Evolutionary conservation across 2,888 invertebrate genomes (phyloP), one percentile per base, ranked within the genome.

Genomic region (Folsomia manolachei): DNA sequence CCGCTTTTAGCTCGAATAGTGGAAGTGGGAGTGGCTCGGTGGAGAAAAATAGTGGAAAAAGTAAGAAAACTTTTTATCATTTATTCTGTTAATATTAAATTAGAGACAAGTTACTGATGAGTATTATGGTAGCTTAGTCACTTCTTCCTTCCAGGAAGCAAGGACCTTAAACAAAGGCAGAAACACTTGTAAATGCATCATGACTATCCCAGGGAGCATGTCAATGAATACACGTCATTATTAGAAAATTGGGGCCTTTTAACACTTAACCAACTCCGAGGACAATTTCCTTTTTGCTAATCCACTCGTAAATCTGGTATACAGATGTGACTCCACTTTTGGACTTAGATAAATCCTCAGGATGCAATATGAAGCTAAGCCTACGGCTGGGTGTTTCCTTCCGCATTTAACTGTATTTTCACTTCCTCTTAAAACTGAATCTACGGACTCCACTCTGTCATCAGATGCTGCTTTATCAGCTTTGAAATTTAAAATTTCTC

Each of bases 1-100:
- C 78, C n/a, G 64, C 77, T 1, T 80, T 77, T 69, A 53, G 66
- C 11, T 27, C 64, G 23, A 39, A 39, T 39, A 14, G 39, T 39
- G 39, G 39, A 14, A 39, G 39, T 39, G 39, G 39, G 14, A 4
- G 4, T 14, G 39, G 7, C 39, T 4, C 4, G 39, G 14, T 9
- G 39, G 14, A 14, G 53, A 56, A 24, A 67, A 67, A 19, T 26
- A 2, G 56, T 56, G 56, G 52, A 2, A 67, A 67, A 56, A 56
- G 67, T 67, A 67, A 67, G 67, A 39, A 39, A 39, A 39, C 51
- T 39, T 27, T 66, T 52, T 51, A 7, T 25, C 14, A 7, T n/a
- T 23, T 63, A 23, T 63, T 63, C 23, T 25, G 23, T 25, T 2
- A 63, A 63, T 63, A 63, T 11, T 39, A 4, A 39, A 4, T 9